Evolutionary conservation across 2,888 invertebrate genomes (phyloP), one percentile per base, ranked within the genome.

Genomic region (Heliconius aoede): DNA sequence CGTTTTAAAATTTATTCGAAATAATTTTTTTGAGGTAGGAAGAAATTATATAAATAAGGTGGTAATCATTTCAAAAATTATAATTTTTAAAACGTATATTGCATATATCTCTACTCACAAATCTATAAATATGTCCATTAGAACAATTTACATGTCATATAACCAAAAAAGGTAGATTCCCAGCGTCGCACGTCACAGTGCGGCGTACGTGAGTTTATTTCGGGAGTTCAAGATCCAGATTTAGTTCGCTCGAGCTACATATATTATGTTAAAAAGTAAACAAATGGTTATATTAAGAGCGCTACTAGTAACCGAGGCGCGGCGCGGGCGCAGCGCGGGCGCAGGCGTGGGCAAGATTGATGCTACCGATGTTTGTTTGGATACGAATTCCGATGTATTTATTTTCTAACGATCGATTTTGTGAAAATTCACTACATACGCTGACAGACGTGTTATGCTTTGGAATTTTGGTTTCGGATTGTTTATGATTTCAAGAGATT

Each of bases 271-370:
- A 84, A 85, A 88, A 86, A 87, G 90, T 92, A 93, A 93, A 93
- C 93, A 93, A 79, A 75, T 82, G 78, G 85, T 89, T 90, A 91
- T 90, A 91, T 92, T 93, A 92, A 89, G 86, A 83, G 82, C 88
- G 84, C 88, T 86, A 85, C 46, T 46, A 46, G 46, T 46, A 0
- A 18, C 0, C 15, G 46, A 5, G 46, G 46, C 55, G n/a, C 9
- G n/a, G 55, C 55, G n/a, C 55, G n/a, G 87, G 87, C 88, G 21
- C 24, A 28, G 40, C 85, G 90, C 90, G 92, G 91, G 91, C 91
- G 91, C 88, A 80, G 85, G 90, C 90, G 93, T 92, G 91, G 91
- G 92, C 88, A 79, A 89, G 89, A 91, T 90, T 89, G 86, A 90
- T 89, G 85, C 77, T 81, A 83, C 85, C 88, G 83, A 79, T 88